Percentiles rank a stretch among this genome's conserved stretches.
phyloP scores from a whole-genome alignment of 2,888 invertebrate species.

The Erebia ligea region DNA sequence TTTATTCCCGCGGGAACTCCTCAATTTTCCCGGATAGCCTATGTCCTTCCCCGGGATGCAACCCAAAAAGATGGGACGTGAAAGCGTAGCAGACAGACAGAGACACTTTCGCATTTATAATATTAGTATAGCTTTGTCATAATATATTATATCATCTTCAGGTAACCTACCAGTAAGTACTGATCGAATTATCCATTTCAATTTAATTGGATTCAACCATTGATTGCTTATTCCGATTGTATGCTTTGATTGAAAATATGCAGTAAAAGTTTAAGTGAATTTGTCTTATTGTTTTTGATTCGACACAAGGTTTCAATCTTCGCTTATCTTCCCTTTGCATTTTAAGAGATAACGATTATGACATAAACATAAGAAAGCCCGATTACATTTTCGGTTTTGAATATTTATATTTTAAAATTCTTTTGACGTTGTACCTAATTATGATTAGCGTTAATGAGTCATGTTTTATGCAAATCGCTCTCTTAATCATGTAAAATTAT shows the following conservation, averaged over 20 bases:
- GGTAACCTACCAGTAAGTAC: no score
- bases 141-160: no score
- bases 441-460: constrained; percentile 19
- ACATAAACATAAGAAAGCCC: constrained; percentile 26
- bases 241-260: background rate
- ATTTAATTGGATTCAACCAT: no score
- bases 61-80: no score
- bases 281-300: constrained; percentile 33
- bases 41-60: no score
- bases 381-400: constrained; percentile 25
- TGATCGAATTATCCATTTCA: no score
- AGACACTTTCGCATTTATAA: no score
- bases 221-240: no score
- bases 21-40: no score
- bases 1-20: no score
- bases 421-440: constrained; percentile 5
- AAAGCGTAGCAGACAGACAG: no score
- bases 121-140: no score
- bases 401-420: constrained; percentile 16
- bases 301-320: constrained; percentile 9
- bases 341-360: constrained; percentile 25
- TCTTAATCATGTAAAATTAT: background rate
- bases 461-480: constrained; percentile 25
- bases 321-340: constrained; percentile 18
- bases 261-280: background rate